Percentiles rank a stretch among this genome's conserved stretches.
Conservation (phyloP, 1,140 invertebrate genomes). For the Campoletis sonorensis region DNA sequence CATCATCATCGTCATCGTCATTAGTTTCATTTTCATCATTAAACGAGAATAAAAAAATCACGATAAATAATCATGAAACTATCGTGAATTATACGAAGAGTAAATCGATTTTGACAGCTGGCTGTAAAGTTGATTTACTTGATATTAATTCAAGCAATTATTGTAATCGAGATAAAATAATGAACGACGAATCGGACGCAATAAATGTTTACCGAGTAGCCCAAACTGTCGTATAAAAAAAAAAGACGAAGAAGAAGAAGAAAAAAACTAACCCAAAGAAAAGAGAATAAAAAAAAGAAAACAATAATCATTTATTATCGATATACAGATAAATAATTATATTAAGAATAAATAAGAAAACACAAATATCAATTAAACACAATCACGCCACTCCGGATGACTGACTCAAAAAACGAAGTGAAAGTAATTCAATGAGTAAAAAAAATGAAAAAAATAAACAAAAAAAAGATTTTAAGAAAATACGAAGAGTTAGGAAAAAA, state of each 20-base stretch:
- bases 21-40: constrained; percentile 14
- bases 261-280: not conserved
- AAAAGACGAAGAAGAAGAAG: not conserved
- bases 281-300: constrained; percentile 19
- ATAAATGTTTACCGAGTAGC: constrained; percentile 40
- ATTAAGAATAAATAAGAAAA: not conserved
- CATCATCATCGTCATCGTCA: constrained; percentile 33
- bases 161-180: constrained; percentile 8
- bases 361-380: not conserved
- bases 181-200: constrained; percentile 22
- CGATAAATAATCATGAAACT: constrained; percentile 22
- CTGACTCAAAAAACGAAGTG: constrained; percentile 43
- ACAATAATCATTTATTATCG: not conserved
- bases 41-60: not conserved
- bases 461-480: constrained; percentile 24
- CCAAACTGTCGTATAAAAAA: constrained; percentile 42
- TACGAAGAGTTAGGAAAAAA: not conserved
- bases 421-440: constrained; percentile 42
- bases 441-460: too few species aligned
- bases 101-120: constrained; percentile 29
- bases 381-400: constrained; percentile 32
- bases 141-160: constrained; percentile 38
- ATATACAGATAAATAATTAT: too few species aligned
- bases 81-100: constrained; percentile 26
- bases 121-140: constrained; percentile 34